Evolutionary conservation across 2,797 vertebrate species (phyloP).

Genomic region (Pseudomugil tenellus): DNA sequence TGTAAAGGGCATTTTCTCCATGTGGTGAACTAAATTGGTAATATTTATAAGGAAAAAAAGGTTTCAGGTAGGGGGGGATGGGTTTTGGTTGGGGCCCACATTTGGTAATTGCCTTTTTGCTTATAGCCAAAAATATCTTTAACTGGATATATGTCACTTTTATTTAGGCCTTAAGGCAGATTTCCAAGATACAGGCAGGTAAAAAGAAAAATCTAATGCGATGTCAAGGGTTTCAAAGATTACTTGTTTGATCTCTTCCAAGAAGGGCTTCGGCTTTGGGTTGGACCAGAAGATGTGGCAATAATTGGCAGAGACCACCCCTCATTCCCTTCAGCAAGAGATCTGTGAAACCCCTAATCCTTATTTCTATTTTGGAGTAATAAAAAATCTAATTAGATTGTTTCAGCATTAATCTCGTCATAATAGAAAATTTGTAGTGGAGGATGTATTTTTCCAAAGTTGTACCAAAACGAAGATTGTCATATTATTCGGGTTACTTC

Average conservation of each 20-base stretch:
- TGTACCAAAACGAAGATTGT: background rate
- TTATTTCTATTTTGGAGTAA: background rate
- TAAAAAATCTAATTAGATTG: background rate
- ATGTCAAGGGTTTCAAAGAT: background rate
- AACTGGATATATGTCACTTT: background rate
- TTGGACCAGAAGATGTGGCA: background rate
- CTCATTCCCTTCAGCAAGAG: background rate
- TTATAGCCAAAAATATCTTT: background rate
- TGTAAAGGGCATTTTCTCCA: background rate
- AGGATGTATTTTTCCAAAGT: background rate
- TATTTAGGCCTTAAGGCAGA: background rate
- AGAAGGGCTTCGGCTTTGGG: background rate
- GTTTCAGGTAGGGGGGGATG: too few relatives aligned
- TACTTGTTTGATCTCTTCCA: background rate
- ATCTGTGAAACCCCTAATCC: background rate
- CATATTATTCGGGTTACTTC: too few relatives aligned
- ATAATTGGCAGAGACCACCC: background rate
- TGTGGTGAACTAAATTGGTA: background rate
- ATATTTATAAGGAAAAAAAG: background rate
- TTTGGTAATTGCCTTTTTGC: background rate
- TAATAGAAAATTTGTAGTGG: background rate
- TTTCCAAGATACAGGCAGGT: background rate
- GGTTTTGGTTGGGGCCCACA: too few relatives aligned
- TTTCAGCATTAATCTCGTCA: background rate
- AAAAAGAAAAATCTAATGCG: conserved; percentile 2